phyloP scores from a whole-genome alignment of 2,888 invertebrate species.

The Anagyrus pseudococci region DNA sequence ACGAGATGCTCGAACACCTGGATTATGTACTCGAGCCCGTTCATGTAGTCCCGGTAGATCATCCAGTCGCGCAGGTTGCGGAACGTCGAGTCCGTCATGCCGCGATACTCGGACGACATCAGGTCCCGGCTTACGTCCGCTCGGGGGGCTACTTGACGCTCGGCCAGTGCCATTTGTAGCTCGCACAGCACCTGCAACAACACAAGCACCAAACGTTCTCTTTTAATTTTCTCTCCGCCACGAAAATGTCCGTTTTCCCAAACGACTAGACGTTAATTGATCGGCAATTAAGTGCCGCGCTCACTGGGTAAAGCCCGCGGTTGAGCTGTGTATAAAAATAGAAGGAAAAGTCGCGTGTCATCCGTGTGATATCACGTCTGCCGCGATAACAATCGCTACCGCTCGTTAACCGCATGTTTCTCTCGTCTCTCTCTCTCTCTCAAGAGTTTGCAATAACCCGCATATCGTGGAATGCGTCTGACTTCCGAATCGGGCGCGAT shows the following conservation, averaged over 20 bases:
- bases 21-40: constrained; percentile 67
- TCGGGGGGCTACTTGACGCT: constrained; percentile 51
- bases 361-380: too few relatives aligned
- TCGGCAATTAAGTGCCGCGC: too few relatives aligned
- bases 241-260: too few relatives aligned
- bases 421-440: too few relatives aligned
- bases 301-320: too few relatives aligned
- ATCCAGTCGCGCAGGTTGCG: constrained; percentile 68
- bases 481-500: not conserved
- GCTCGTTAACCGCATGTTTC: too few relatives aligned
- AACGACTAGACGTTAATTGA: too few relatives aligned
- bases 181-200: constrained; percentile 70
- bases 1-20: constrained; percentile 63
- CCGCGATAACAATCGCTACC: too few relatives aligned
- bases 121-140: constrained; percentile 61
- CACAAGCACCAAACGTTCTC: not conserved
- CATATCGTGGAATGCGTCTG: constrained; percentile 9
- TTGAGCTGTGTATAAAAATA: too few relatives aligned
- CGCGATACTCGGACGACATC: constrained; percentile 60
- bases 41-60: constrained; percentile 71
- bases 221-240: too few relatives aligned
- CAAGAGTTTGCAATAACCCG: not conserved
- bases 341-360: too few relatives aligned
- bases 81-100: constrained; percentile 51
- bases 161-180: constrained; percentile 68